Conservation (phyloP, 2,888 invertebrate genomes). For the Nineta flava region DNA sequence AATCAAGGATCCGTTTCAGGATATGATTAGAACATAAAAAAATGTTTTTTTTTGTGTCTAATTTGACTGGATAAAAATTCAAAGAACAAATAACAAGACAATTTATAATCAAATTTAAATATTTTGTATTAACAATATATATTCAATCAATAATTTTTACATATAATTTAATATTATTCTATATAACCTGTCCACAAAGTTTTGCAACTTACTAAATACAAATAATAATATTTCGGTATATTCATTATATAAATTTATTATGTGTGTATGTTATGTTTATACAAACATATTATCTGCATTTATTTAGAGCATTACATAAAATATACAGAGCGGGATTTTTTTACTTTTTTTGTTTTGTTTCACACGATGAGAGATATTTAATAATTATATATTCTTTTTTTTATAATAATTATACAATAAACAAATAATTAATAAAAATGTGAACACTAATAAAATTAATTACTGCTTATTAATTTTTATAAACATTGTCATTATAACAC, state of each 20-base stretch:
- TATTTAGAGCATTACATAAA: conserved; percentile 4
- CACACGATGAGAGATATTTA: background rate
- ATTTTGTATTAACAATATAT: conserved; percentile 8
- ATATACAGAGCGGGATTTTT: too few species aligned
- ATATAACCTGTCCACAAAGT: conserved; percentile 7
- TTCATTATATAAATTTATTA: conserved; percentile 6
- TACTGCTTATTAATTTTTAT: background rate
- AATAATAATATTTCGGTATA: conserved; percentile 5
- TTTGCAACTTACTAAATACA: conserved; percentile 1
- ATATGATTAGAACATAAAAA: too few species aligned
- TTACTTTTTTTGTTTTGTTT: background rate
- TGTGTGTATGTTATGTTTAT: conserved; percentile 7
- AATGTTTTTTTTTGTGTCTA: too few species aligned
- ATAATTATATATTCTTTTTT: background rate
- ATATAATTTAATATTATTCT: conserved; percentile 7
- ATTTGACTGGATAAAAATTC: too few species aligned
- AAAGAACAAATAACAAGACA: background rate
- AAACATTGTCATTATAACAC: too few species aligned
- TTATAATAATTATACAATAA: background rate
- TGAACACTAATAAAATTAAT: background rate
- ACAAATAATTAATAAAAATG: background rate
- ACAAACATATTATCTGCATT: conserved; percentile 8
- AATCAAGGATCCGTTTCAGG: too few species aligned
- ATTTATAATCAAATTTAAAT: conserved; percentile 5
- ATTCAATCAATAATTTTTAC: conserved; percentile 5